Percentiles rank a stretch among this genome's conserved stretches.
Conservation (phyloP, 2,113 vertebrate species). For the Tragelaphus strepsiceros region DNA sequence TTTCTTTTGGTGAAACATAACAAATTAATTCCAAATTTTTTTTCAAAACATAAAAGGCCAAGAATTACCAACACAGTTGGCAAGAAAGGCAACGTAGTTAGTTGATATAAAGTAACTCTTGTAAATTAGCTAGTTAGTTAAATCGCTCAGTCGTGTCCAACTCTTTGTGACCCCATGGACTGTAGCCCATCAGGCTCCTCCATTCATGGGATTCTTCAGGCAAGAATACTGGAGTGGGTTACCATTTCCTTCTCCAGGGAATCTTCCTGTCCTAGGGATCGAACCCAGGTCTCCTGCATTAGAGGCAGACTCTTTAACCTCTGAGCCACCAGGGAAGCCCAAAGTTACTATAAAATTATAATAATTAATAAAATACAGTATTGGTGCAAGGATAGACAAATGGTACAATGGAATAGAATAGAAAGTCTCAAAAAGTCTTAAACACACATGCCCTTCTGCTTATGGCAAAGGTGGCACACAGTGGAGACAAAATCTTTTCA, state of each 20-base stretch:
- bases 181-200: too few species aligned
- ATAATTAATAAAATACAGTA: neutral
- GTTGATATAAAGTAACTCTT: neutral
- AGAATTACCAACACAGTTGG: neutral
- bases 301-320: too few species aligned
- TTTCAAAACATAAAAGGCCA: neutral
- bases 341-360: neutral
- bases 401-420: neutral
- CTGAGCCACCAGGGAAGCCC: too few species aligned
- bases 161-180: too few species aligned
- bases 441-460: neutral
- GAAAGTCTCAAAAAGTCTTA: neutral
- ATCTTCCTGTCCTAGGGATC: too few species aligned
- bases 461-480: neutral
- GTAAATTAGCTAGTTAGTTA: neutral
- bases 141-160: too few species aligned
- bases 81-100: neutral
- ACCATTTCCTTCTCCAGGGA: too few species aligned
- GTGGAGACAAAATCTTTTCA: neutral
- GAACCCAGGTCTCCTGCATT: too few species aligned
- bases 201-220: too few species aligned
- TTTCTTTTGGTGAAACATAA: neutral
- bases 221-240: too few species aligned
- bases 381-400: neutral
- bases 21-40: neutral